Evolutionary conservation across 2,797 vertebrate species (phyloP).

Genomic region (Melanogrammus aeglefinus): DNA sequence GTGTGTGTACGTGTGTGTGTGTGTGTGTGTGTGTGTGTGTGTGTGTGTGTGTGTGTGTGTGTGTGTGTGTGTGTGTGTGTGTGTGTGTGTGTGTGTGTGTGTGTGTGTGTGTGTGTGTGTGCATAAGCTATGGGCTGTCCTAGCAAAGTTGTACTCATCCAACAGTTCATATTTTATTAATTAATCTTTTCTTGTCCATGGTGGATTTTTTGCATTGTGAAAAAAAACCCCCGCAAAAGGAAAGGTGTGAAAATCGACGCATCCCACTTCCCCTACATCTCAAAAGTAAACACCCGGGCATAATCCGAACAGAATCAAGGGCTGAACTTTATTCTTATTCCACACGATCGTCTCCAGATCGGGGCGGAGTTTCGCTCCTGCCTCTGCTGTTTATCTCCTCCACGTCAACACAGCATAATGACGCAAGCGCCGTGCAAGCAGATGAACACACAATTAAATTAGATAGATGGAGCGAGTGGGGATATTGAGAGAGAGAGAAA

Average conservation of each 20-base stretch:
- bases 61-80: not conserved
- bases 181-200: not conserved
- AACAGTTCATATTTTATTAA: not conserved
- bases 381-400: constrained; percentile 28
- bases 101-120: constrained; percentile 8
- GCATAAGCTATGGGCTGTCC: not conserved
- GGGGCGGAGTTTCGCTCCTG: constrained; percentile 28
- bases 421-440: constrained; percentile 46
- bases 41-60: too few relatives aligned
- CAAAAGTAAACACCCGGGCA: not conserved
- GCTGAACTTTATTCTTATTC: not conserved
- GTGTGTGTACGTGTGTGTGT: not conserved
- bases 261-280: not conserved
- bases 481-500: constrained; percentile 15
- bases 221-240: not conserved
- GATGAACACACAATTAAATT: constrained; percentile 36
- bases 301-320: not conserved
- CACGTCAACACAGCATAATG: constrained; percentile 40
- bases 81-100: constrained; percentile 19
- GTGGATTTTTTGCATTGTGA: not conserved
- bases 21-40: constrained; percentile 14
- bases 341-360: not conserved
- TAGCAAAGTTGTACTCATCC: not conserved
- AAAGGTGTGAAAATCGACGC: not conserved
- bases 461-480: constrained; percentile 17